phyloP scores from a whole-genome alignment of 2,113 vertebrate species.

The Atlantisia rogersi region DNA sequence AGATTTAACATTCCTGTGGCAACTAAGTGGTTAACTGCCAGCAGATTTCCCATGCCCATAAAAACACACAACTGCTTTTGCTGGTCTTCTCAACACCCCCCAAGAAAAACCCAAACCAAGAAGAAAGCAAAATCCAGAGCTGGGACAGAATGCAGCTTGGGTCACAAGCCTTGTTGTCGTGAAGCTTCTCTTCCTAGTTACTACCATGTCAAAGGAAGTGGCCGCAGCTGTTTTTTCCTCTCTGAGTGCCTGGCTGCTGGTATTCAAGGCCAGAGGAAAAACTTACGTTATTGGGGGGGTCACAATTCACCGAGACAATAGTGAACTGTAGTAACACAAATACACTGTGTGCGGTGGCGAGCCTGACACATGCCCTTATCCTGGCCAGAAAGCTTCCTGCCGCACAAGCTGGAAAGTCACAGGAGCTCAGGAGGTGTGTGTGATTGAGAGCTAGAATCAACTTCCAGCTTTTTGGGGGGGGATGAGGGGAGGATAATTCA shows the following conservation, averaged over 20 bases:
- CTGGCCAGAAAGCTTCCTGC: constrained; percentile 40
- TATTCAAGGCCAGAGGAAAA: constrained; percentile 72
- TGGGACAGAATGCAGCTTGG: neutral
- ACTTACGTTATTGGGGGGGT: constrained; percentile 31
- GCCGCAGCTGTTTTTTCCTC: constrained; percentile 71
- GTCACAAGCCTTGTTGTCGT: neutral
- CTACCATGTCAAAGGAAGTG: constrained; percentile 57
- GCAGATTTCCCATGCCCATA: neutral
- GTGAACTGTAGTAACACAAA: constrained; percentile 41
- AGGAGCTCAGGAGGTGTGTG: neutral
- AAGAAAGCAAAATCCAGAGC: neutral
- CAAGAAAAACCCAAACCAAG: neutral
- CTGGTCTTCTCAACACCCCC: neutral
- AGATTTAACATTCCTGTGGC: neutral
- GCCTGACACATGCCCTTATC: neutral
- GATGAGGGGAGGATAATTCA: neutral
- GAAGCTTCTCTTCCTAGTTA: constrained; percentile 25
- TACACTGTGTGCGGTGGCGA: neutral
- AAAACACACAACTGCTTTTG: neutral
- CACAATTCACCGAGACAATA: constrained; percentile 22
- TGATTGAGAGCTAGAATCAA: neutral
- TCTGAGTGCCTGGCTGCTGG: constrained; percentile 31
- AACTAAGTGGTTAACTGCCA: neutral
- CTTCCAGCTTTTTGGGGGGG: constrained; percentile 5
- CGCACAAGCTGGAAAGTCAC: neutral